These are phyloP conservation scores for Drosophila ohnishii DNA, from an alignment of 1,140 invertebrate species.

Conservation along the genomic window DNA sequence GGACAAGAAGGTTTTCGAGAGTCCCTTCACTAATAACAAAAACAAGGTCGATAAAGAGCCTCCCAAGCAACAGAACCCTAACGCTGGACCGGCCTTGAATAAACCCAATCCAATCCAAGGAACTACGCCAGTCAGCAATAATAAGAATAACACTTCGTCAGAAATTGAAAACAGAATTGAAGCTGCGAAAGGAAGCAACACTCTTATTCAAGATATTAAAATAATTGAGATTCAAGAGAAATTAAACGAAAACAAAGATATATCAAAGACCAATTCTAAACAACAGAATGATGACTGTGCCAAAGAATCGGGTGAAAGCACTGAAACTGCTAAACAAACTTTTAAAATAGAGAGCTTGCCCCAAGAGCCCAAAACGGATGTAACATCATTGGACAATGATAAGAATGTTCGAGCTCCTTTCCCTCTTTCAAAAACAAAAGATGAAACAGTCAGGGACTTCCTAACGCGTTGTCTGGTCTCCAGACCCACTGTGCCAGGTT, in stretches of 20 bases:
- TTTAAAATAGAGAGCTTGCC: neutral
- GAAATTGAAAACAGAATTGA: neutral
- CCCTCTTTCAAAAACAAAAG: neutral
- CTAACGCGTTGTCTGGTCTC: conserved; percentile 1
- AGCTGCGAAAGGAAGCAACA: neutral
- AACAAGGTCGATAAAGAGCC: neutral
- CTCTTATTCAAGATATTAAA: neutral
- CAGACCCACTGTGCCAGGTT: neutral
- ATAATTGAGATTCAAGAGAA: neutral
- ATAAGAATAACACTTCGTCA: neutral
- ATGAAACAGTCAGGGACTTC: conserved; percentile 7
- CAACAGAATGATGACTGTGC: neutral
- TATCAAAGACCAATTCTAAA: neutral
- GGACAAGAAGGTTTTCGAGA: neutral
- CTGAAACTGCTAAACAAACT: neutral
- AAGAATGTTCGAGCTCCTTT: neutral
- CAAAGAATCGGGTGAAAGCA: too few species aligned
- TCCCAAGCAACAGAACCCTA: neutral
- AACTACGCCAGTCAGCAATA: neutral
- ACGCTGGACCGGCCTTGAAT: too few species aligned
- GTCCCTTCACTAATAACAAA: neutral
- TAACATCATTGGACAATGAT: neutral
- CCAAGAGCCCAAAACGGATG: neutral
- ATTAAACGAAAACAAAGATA: neutral
- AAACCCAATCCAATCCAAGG: neutral